A percentile compares a stretch with the other conserved stretches of the same genome.
Conservation (phyloP, 2,113 vertebrate species). For the Pandion haliaetus region DNA sequence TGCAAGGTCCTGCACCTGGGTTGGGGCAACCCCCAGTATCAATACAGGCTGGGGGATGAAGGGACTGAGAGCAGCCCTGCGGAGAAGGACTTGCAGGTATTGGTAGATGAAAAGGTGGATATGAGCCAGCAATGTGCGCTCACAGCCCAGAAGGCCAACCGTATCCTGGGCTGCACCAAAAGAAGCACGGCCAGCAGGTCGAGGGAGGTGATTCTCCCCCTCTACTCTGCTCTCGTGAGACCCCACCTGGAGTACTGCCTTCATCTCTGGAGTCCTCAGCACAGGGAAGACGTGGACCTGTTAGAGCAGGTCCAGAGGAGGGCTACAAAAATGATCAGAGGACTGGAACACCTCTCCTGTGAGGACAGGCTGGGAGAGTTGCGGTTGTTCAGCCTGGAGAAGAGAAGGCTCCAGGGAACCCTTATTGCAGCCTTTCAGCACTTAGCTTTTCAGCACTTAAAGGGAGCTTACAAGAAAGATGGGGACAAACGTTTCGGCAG, state of each 20-base stretch:
- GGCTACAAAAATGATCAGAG: not conserved
- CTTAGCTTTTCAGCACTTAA: not conserved
- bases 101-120: not conserved
- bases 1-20: not conserved
- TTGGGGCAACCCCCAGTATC: too few relatives aligned
- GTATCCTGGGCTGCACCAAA: not conserved
- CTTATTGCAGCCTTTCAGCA: not conserved
- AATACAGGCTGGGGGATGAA: not conserved
- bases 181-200: not conserved
- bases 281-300: not conserved
- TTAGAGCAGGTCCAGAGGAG: not conserved
- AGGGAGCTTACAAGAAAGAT: not conserved
- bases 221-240: not conserved
- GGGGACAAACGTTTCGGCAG: not conserved
- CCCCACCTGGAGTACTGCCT: not conserved
- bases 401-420: not conserved
- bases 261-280: not conserved
- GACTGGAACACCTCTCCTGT: not conserved
- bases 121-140: not conserved
- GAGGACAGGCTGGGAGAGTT: not conserved
- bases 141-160: not conserved
- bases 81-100: not conserved
- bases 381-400: not conserved
- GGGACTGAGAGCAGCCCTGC: not conserved
- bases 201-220: not conserved